Base-by-base conservation (phyloP, 1,140 invertebrate genomes). In the Meteorus sp. region DNA sequence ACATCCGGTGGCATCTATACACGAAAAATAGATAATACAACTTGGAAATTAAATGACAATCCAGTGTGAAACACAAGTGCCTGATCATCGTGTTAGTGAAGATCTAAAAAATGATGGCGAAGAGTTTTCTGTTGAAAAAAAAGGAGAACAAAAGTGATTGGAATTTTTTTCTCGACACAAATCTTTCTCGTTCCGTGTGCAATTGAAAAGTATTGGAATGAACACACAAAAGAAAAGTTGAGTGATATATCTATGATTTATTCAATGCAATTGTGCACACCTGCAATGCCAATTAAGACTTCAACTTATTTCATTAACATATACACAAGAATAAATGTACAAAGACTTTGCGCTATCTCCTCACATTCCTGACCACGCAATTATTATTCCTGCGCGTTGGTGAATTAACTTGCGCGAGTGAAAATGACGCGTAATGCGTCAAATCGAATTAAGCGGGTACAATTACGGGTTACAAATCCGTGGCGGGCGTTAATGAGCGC, bases 391-490 rank as follows among this genome's bases (percentile, higher is more conserved):
- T 3, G 19, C 11, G 17, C 25, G 50, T 13, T 31, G n/a, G 37
- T 29, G 23, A 55, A 41, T 43, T 25, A 41, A 35, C 39, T 19
- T 15, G 19, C 29, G 27, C 13, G 39, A 59, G 47, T 27, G 66
- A 61, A 70, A 68, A 68, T 68, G 64, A 64, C 62, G 64, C 64
- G 66, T 66, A 70, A 69, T 70, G 68, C 65, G 67, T 72, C 70
- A 74, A 77, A 75, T 74, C 65, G 71, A 75, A 78, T 79, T 76
- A 77, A 76, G 64, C 68, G 69, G 63, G 62, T 62, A 67, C 74
- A 73, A 77, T 78, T 77, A 75, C 69, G 60, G 59, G 65, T 63
- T 74, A 75, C 74, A 79, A 79, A 79, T 79, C 75, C 75, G 70
- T 73, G 72, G 67, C 61, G 65, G 62, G 65, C 65, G 76, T 76